Base-by-base conservation (phyloP, 1,140 invertebrate genomes). In the Rhizoglyphus robini region DNA sequence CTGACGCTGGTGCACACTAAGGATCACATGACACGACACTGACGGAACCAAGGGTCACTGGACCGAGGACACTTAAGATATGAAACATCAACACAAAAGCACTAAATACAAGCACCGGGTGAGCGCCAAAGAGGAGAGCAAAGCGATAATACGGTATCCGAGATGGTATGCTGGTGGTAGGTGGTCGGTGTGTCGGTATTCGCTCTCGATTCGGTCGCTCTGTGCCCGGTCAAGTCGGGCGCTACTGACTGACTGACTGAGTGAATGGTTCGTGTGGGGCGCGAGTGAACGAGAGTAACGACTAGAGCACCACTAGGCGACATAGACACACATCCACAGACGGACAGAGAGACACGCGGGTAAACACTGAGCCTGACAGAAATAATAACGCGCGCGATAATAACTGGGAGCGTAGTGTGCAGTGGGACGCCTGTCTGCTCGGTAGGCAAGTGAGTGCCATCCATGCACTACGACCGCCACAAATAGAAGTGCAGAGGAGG, bases 231-330 rank as follows among this genome's bases (percentile, higher is more conserved):
- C 58, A 60, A 29, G n/a, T 60, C 27, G 58, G 58, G 30, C 58
- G 58, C 58, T 32, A 60, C 58, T 60, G 58, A 60, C 58, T 60
- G 58, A 60, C 58, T 60, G 58, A 60, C 58, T 60, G 36, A 41
- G 36, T 41, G 36, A 41, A 41, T 41, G 36, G 36, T 8, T 11
- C 36, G 36, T 18, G 36, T 41, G 36, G 1, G 47, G n/a, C 23
- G 23, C 2, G 48, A 51, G 23, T 49, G 20, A 49, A 49, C 47
- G 15, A 41, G 20, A 49, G 25, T 4, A 20, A 49, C 5, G 47
- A 49, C 47, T 11, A 49, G 47, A 11, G 47, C 20, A 20, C 20
- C 5, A 51, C 23, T 51, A 3, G 2, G 3, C 48, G 23, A 51
- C 15, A 3, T 11, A 49, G 5, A 51, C 47, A 49, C 47, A 49